phyloP scores from a whole-genome alignment of 1,140 invertebrate genomes.

The Neodiprion pinetum region DNA sequence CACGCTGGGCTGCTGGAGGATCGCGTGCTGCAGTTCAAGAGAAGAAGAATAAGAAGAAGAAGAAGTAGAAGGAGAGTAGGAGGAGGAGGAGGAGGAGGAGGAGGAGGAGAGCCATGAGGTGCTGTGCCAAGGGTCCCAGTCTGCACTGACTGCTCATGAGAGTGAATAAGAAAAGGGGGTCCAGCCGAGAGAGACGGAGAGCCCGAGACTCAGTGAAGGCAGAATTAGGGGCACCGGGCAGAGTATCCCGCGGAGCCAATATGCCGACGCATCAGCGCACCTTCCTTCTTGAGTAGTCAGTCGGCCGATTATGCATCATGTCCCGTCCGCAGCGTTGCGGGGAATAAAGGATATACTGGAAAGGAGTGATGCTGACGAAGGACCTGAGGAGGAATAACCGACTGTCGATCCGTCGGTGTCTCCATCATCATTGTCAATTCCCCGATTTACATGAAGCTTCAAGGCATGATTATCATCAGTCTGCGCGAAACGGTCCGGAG shows the following conservation, averaged over 20 bases:
- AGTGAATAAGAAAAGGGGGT: constrained; percentile 20
- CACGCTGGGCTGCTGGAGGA: constrained; percentile 37
- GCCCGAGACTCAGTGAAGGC: constrained; percentile 25
- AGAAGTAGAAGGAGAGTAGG: no score
- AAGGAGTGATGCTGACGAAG: background rate
- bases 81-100: background rate
- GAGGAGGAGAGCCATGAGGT: background rate
- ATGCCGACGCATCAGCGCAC: constrained; percentile 55
- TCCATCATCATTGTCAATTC: background rate
- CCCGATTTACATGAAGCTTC: background rate
- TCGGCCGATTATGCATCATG: constrained; percentile 33
- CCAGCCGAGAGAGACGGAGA: constrained; percentile 14
- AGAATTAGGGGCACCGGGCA: constrained; percentile 30
- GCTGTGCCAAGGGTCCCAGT: background rate
- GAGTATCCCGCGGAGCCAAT: constrained; percentile 56
- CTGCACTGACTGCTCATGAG: constrained; percentile 14
- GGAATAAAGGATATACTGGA: background rate
- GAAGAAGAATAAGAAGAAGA: background rate
- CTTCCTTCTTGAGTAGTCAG: constrained; percentile 57
- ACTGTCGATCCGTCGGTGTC: background rate
- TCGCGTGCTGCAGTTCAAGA: constrained; percentile 40
- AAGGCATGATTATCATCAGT: no score
- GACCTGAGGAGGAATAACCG: background rate
- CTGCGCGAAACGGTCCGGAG: no score
- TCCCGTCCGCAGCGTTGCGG: no score